Base-by-base conservation (phyloP, 2,888 invertebrate genomes). In the Rhagonycha lutea region DNA sequence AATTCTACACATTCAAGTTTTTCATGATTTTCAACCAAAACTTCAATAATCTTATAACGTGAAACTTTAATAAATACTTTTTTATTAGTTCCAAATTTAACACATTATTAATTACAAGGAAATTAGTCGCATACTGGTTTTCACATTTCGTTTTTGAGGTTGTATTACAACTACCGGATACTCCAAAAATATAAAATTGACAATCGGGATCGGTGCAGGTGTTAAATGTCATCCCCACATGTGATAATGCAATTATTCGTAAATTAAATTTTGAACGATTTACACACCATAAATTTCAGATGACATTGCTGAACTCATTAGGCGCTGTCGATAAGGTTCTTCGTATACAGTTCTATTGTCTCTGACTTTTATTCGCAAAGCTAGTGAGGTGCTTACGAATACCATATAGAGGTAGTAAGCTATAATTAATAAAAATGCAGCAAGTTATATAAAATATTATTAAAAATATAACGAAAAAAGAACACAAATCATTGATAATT, bases 211-310 rank as follows among this genome's bases (percentile, higher is more conserved):
- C 47, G 47, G 5, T n/a, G n/a, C 12, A 7, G 2, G n/a, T 47
- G n/a, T 47, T 7, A 7, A 47, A 47, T 7, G n/a, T 4, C 7
- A 47, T n/a, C n/a, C n/a, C 1, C 7, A 47, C 47, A 1, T 47
- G 12, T 47, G n/a, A n/a, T 47, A n/a, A 0, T n/a, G 47, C 47
- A 47, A n/a, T n/a, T 47, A 7, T 47, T 47, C 0, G 2, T n/a
- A n/a, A n/a, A 47, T 47, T n/a, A 0, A 8, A 47, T 47, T 47
- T 47, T 0, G n/a, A 9, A 7, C 47, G 12, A 7, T 23, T 70
- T 72, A 72, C 72, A 72, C 28, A 28, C 72, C 72, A 61, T 72
- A 72, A 14, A 72, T 28, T 28, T 72, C 72, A 1, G 72, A 60
- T 3, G 72, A 72, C 14, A 72, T 23, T 5, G 29, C 61, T 9